These are phyloP conservation scores for Listrodromus nycthemerus DNA, from an alignment of 2,888 invertebrate genomes.

Conservation along the genomic window DNA sequence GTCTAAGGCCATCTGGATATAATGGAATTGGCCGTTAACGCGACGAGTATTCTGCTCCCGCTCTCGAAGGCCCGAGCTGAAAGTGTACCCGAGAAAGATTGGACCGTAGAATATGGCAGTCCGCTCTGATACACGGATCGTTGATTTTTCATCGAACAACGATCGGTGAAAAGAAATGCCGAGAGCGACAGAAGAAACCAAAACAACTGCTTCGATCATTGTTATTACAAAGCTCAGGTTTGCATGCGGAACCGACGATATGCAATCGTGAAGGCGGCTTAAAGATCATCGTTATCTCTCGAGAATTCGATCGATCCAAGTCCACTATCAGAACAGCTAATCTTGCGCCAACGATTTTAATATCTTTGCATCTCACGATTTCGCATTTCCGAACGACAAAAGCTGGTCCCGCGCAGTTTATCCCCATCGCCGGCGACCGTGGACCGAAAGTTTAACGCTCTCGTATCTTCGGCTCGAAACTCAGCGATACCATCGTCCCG, in stretches of 20 bases:
- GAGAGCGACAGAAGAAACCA: not conserved
- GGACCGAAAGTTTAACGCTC: not conserved
- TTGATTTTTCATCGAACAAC: slow-evolving; percentile 16
- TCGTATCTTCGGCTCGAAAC: slow-evolving; percentile 10
- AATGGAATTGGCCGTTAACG: slow-evolving; percentile 56
- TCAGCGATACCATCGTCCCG: not conserved
- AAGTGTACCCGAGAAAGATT: slow-evolving; percentile 11
- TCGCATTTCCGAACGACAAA: too few relatives aligned
- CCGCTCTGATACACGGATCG: not conserved
- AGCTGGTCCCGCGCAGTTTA: too few relatives aligned
- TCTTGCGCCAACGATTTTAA: too few relatives aligned
- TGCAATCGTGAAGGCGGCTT: not conserved
- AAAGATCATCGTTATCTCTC: not conserved
- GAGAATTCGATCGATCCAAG: not conserved
- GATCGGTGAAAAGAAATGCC: not conserved
- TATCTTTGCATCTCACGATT: too few relatives aligned
- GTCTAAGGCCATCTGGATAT: slow-evolving; percentile 47
- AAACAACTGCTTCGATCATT: not conserved
- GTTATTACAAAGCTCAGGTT: not conserved
- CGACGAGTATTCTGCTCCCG: slow-evolving; percentile 14
- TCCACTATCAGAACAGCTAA: not conserved
- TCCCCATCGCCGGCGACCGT: too few relatives aligned
- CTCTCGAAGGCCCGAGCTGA: not conserved
- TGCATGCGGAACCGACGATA: slow-evolving; percentile 12
- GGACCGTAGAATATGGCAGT: not conserved